Evolutionary conservation across 2,888 invertebrate species (phyloP).

Genomic region (Kryphioiulus occultus): DNA sequence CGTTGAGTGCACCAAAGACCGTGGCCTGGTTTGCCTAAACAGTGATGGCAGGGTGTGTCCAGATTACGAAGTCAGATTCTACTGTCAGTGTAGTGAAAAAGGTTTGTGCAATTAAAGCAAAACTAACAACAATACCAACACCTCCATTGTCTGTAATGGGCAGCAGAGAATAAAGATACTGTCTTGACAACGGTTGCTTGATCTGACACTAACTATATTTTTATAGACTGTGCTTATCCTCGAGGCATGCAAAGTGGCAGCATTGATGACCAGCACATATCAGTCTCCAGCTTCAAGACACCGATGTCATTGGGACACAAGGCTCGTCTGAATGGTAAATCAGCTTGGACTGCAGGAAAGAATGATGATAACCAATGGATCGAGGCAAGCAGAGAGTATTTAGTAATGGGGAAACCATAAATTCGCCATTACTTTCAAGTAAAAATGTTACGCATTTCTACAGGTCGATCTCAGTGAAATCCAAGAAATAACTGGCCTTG

Average conservation of each 20-base stretch:
- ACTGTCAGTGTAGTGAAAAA: conserved; percentile 55
- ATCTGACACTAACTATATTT: not conserved
- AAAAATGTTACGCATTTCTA: not conserved
- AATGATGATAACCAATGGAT: conserved; percentile 56
- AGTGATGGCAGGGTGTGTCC: conserved; percentile 52
- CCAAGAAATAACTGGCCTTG: conserved; percentile 60
- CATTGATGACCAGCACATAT: conserved; percentile 56
- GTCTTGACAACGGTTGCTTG: not conserved
- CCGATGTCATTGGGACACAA: conserved; percentile 53
- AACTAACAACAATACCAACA: not conserved
- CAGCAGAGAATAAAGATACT: not conserved
- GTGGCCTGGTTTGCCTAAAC: conserved; percentile 52
- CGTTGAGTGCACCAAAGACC: conserved; percentile 51
- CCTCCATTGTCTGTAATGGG: not conserved
- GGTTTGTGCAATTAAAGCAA: conserved; percentile 41
- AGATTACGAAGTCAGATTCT: conserved; percentile 57
- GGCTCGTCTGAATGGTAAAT: conserved; percentile 56
- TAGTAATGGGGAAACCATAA: not conserved
- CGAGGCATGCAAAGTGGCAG: conserved; percentile 56
- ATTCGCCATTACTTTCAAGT: not conserved
- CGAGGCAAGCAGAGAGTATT: conserved; percentile 54
- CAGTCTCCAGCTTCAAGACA: conserved; percentile 55
- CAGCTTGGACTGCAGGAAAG: conserved; percentile 56
- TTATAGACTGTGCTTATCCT: conserved; percentile 52
- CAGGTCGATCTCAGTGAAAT: conserved; percentile 58